Evolutionary conservation across 2,888 invertebrate genomes (phyloP), one percentile per base, ranked within the genome.

Genomic region (Microplitis deprimator): DNA sequence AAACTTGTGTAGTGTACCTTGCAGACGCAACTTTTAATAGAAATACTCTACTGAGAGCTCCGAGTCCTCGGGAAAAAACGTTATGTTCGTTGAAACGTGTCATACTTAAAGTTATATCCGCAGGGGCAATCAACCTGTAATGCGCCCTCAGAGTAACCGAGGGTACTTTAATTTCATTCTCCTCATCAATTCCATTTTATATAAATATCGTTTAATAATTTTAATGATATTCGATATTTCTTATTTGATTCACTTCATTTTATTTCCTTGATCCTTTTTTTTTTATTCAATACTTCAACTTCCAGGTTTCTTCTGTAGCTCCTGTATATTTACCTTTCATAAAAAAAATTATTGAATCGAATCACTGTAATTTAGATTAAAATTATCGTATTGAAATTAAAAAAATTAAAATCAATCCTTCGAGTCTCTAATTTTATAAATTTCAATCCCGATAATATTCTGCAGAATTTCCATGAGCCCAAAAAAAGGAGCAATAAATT

Each of bases 21-120:
- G 13, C 29, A 65, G 65, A 65, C 20, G 13, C 20, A 65, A 65
- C 65, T 65, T 65, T 65, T 65, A 65, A 65, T 65, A 65, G 65
- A 65, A 62, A 50, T 50, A 50, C 50, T 50, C 50, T 50, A 13
- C 50, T 50, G 13, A 29, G 29, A 29, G 29, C 29, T 50, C 8
- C 13, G 13, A 50, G 50, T 50, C 50, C 50, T 50, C 50, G 3
- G 65, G 38, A 65, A 65, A 65, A 38, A 65, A 65, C 8, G 50
- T 50, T 13, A 8, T 50, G 65, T 65, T 65, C 65, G 17, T 10
- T 65, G 65, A 65, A 65, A 38, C 38, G 65, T 65, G 65, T 65
- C 20, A 38, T 65, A 29, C 29, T 38, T 29, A 29, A 20, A 38
- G 20, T 17, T 62, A 62, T 62, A 62, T 20, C 62, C 20, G 8